Conservation (phyloP, 1,140 invertebrate species). For the Zaprionus ghesquierei region DNA sequence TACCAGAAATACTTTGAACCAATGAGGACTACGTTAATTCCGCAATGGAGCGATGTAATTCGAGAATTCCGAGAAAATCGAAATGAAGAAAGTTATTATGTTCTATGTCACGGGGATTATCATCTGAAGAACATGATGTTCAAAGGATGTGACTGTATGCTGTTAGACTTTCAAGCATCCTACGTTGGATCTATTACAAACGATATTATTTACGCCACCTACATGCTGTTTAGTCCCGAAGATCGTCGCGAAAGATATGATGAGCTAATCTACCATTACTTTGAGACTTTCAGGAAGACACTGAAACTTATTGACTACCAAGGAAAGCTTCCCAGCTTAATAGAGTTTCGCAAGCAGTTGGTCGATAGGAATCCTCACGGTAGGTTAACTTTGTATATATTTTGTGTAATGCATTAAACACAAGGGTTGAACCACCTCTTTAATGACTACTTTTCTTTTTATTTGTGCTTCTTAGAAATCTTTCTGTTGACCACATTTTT, state of each 20-base stretch:
- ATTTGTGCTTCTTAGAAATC: conserved; percentile 14
- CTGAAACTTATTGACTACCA: conserved; percentile 13
- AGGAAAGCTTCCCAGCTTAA: conserved; percentile 13
- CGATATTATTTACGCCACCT: conserved; percentile 29
- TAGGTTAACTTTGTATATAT: neutral
- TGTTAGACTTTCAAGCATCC: conserved; percentile 33
- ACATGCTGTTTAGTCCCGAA: conserved; percentile 21
- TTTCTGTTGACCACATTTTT: conserved; percentile 41
- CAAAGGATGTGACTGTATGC: conserved; percentile 23
- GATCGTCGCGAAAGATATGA: conserved; percentile 10
- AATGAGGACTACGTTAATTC: neutral
- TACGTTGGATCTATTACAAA: conserved; percentile 24
- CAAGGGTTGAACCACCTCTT: too few relatives aligned
- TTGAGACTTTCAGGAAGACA: conserved; percentile 13
- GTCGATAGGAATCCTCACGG: neutral
- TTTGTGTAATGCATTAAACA: neutral
- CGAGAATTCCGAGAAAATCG: conserved; percentile 22
- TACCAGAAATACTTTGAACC: conserved; percentile 11
- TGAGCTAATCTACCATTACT: conserved; percentile 34
- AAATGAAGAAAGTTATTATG: conserved; percentile 8
- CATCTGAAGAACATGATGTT: conserved; percentile 39
- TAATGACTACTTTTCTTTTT: neutral
- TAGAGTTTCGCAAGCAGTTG: conserved; percentile 8
- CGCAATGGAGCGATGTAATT: neutral
- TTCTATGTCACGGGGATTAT: conserved; percentile 38